These are phyloP conservation scores for Fistularia tabacaria DNA, from an alignment of 2,797 vertebrate species.

Conservation along the genomic window DNA sequence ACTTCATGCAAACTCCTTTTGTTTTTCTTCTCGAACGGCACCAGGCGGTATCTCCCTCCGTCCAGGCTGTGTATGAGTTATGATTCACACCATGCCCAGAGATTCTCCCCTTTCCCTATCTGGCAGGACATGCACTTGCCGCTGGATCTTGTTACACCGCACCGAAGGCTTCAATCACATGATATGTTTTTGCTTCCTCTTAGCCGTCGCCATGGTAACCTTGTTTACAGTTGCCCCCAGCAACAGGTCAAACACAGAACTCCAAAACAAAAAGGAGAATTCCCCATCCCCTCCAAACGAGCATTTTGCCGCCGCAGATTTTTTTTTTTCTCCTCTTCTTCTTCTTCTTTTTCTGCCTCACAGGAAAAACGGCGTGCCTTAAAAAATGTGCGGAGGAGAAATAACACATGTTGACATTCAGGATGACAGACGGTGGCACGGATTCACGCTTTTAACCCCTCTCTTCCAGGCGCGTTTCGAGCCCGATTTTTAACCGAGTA, in stretches of 20 bases:
- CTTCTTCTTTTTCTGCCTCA: constrained; percentile 14
- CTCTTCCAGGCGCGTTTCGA: constrained; percentile 7
- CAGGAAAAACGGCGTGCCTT: constrained; percentile 39
- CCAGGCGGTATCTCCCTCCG: constrained; percentile 5
- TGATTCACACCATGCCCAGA: constrained; percentile 51
- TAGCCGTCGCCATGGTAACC: constrained; percentile 72
- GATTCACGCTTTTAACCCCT: constrained; percentile 15
- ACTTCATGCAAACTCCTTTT: neutral
- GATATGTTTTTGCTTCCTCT: constrained; percentile 80
- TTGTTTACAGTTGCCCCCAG: constrained; percentile 80
- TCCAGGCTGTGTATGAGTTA: constrained; percentile 13
- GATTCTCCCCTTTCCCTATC: constrained; percentile 53
- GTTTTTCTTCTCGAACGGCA: constrained; percentile 1
- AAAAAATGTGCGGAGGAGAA: constrained; percentile 18
- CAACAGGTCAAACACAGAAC: constrained; percentile 80
- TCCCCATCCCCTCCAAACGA: constrained; percentile 69
- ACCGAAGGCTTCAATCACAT: constrained; percentile 73
- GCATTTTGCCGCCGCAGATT: constrained; percentile 36
- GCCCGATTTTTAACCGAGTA: no score
- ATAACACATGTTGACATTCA: constrained; percentile 36
- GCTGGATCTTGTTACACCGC: constrained; percentile 74
- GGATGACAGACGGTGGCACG: constrained; percentile 10
- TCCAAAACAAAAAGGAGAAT: constrained; percentile 80
- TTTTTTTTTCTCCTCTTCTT: constrained; percentile 6
- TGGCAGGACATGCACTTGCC: constrained; percentile 59